Conservation (phyloP, 1,140 invertebrate species). For the Magallana ariakensis region DNA sequence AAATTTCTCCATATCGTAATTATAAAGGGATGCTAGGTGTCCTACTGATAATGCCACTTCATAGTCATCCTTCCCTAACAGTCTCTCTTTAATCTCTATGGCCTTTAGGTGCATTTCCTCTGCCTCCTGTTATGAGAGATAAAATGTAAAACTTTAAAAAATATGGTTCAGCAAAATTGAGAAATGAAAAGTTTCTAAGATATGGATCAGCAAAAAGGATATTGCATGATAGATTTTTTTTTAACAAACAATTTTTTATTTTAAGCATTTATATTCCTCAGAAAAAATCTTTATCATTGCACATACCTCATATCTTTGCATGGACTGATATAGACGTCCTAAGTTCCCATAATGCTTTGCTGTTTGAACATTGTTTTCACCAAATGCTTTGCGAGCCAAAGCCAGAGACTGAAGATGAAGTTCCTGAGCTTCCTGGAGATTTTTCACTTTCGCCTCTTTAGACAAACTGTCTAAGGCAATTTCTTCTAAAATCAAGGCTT, state of each 20-base stretch:
- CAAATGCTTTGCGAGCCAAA: slow-evolving; percentile 89
- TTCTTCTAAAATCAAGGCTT: slow-evolving; percentile 93
- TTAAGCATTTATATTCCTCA: too few species aligned
- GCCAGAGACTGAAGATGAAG: slow-evolving; percentile 90
- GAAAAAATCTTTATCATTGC: too few species aligned
- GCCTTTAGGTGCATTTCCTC: slow-evolving; percentile 94
- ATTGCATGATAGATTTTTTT: too few species aligned
- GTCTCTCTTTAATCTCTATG: slow-evolving; percentile 92
- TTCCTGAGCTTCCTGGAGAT: slow-evolving; percentile 86
- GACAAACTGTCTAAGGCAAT: slow-evolving; percentile 89
- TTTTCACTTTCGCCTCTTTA: slow-evolving; percentile 73
- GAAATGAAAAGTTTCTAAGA: too few species aligned
- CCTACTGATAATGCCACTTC: slow-evolving; percentile 95
- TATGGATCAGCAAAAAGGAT: too few species aligned
- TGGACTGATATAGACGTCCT: slow-evolving; percentile 93
- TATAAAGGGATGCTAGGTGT: slow-evolving; percentile 94
- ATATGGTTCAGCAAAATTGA: too few species aligned
- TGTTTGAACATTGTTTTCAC: slow-evolving; percentile 95
- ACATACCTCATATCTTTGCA: slow-evolving; percentile 88
- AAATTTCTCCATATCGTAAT: slow-evolving; percentile 94
- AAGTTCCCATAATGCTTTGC: slow-evolving; percentile 97
- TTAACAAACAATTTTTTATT: too few species aligned
- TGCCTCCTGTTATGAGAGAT: slow-evolving; percentile 84
- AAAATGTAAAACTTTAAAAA: too few species aligned
- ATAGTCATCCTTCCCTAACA: slow-evolving; percentile 92